Base-by-base conservation (phyloP, 2,797 vertebrate species). In the Pogonophryne albipinna region DNA sequence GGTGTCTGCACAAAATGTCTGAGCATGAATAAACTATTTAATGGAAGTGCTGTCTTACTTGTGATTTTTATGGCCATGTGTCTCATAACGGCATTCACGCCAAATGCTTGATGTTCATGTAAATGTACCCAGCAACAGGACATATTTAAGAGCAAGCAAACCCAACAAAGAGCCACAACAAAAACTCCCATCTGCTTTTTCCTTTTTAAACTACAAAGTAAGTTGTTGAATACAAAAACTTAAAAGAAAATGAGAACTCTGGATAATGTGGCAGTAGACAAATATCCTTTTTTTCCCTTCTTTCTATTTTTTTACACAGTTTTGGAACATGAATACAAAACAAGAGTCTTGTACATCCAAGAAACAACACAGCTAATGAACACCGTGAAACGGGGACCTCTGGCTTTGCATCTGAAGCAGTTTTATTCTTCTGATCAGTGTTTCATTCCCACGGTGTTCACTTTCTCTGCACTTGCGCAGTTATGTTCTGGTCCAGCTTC, bases 161-260 rank as follows among this genome's bases (percentile, higher is more conserved):
- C 71, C 81, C 64, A 74, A 55, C 60, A 38, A 60, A 73, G 72
- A 87, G 74, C 71, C 74, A 76, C 63, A 87, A 66, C 49, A 78
- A 85, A 74, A 72, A 71, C 66, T 79, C 73, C 57, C 34, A 59
- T 72, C 38, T 78, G 66, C 67, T 58, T 57, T 46, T 75, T 82
- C 13, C 50, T 65, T 71, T 77, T 76, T 44, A 67, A 47, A 67
- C 85, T 83, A 90, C 52, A 82, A 86, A 61, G 45, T 76, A 90
- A 79, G 60, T 82, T 64, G 42, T 85, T 67, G 80, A 81, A 81
- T 87, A 90, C 74, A 87, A 89, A 89, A 88, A 66, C n/a, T 13
- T 57, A 49, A 74, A 80, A 82, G 41, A 76, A 81, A 87, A 82
- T 17, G 46, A 82, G 58, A 88, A 76, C 23, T 77, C 44, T 11